A percentile compares a stretch with the other conserved stretches of the same genome.
Evolutionary conservation across 1,140 invertebrate genomes (phyloP).

Genomic region (Hermetia illucens): DNA sequence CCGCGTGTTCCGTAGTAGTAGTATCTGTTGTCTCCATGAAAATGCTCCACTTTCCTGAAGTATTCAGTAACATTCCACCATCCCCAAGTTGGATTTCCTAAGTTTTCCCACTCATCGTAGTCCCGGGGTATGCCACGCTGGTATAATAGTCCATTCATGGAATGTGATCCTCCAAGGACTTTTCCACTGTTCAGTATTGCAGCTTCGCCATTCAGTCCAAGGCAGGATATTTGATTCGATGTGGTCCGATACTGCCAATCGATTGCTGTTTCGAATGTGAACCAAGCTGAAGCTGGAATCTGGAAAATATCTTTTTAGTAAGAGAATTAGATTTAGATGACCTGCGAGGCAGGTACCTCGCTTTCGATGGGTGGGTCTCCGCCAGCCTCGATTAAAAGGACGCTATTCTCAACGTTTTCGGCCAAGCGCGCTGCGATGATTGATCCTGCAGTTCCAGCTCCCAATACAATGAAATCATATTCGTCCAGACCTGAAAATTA

Average conservation of each 20-base stretch:
- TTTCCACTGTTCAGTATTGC: slow-evolving; percentile 47
- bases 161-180: slow-evolving; percentile 53
- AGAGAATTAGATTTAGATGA: slow-evolving; percentile 23
- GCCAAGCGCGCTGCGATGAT: slow-evolving; percentile 30
- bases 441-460: slow-evolving; percentile 43
- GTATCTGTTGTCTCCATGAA: slow-evolving; percentile 34
- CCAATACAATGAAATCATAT: slow-evolving; percentile 41
- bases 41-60: slow-evolving; percentile 49
- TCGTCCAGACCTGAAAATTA: slow-evolving; percentile 11
- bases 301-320: slow-evolving; percentile 27
- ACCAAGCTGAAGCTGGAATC: slow-evolving; percentile 25
- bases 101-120: slow-evolving; percentile 48
- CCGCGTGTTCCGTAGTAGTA: slow-evolving; percentile 48
- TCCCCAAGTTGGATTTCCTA: slow-evolving; percentile 47
- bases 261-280: slow-evolving; percentile 24
- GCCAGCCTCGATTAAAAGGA: slow-evolving; percentile 36
- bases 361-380: slow-evolving; percentile 23
- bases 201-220: slow-evolving; percentile 29
- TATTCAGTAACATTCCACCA: slow-evolving; percentile 55
- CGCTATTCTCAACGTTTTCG: slow-evolving; percentile 20
- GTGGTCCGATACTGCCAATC: slow-evolving; percentile 29
- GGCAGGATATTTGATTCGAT: slow-evolving; percentile 24
- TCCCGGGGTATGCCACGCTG: slow-evolving; percentile 50
- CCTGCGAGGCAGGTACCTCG: slow-evolving; percentile 7
- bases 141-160: slow-evolving; percentile 61